Base-by-base conservation (phyloP, 1,140 invertebrate species). In the Psix sp. region DNA sequence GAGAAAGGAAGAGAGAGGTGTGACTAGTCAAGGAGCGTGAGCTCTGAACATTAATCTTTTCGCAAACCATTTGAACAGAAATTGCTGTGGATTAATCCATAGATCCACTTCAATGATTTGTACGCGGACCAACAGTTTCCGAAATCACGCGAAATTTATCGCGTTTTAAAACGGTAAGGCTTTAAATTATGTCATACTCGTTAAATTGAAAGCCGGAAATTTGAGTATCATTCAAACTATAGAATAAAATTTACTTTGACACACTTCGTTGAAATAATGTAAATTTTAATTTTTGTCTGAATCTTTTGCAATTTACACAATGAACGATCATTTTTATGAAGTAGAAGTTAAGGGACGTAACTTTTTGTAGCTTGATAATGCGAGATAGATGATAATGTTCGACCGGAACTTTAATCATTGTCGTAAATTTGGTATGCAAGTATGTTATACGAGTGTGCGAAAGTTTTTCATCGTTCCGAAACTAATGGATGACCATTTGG, bases 1-100 rank as follows among this genome's bases (percentile, higher is more conserved):
- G 60, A 62, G 67, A 59, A 76, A 71, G 73, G 54, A 43, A 60
- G 54, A 56, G 46, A 66, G 49, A 62, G 21, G 51, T 59, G 59
- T 43, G 67, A 33, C 49, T 52, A 68, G 56, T 54, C 49, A 39
- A 68, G 49, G 36, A 48, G 45, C 63, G 63, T 63, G 62, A 68
- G 57, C 14, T 49, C 31, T 57, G 52, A 42, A 49, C 70, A 74
- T 74, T 66, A 60, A 66, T 74, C 59, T 73, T 57, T 46, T 21
- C 56, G 62, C 45, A 54, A 51, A 49, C 26, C 48, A 29, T 59
- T 65, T 26, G 57, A 49, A 63, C 21, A 33, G 17, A 57, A 63
- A 18, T 42, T 35, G 36, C 11, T 17, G 42, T 49, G 42, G 42
- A 59, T 60, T 54, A 74, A 60, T 66, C 56, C n/a, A 42, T 54